phyloP scores from a whole-genome alignment of 2,888 invertebrate species.

The Tenthredo mesomela region DNA sequence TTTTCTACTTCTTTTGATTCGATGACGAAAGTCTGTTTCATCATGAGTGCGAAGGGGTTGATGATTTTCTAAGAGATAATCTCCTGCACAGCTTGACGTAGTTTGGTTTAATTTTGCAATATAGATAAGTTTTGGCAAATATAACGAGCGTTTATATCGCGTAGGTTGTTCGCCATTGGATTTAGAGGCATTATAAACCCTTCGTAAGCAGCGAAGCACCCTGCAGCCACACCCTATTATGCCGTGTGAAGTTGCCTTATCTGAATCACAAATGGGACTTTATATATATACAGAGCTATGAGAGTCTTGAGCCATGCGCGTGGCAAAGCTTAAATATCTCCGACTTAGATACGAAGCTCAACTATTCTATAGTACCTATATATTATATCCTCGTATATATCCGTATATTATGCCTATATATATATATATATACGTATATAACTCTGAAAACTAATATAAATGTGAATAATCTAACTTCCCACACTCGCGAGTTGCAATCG shows the following conservation, averaged over 20 bases:
- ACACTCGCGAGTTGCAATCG: background rate
- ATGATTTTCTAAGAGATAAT: background rate
- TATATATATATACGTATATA: background rate
- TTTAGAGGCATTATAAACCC: conserved; percentile 49
- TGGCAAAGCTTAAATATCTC: conserved; percentile 34
- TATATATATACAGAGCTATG: conserved; percentile 27
- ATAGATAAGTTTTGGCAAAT: background rate
- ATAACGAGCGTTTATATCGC: conserved; percentile 3
- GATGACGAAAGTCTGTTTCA: background rate
- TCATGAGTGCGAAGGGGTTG: background rate
- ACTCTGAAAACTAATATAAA: conserved; percentile 29
- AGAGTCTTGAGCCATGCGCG: conserved; percentile 24
- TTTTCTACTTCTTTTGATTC: background rate
- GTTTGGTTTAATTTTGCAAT: background rate
- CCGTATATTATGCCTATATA: background rate
- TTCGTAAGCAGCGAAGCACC: conserved; percentile 40
- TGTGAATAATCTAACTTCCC: background rate
- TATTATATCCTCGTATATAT: background rate
- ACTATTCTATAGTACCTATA: background rate
- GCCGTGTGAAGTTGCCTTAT: conserved; percentile 51
- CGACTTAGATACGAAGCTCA: background rate
- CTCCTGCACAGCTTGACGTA: background rate
- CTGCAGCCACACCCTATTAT: conserved; percentile 44
- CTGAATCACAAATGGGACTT: conserved; percentile 48
- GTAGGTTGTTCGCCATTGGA: conserved; percentile 23